A percentile compares a stretch with the other conserved stretches of the same genome.
Conservation (phyloP, 2,888 invertebrate genomes). For the Apodemia zela region DNA sequence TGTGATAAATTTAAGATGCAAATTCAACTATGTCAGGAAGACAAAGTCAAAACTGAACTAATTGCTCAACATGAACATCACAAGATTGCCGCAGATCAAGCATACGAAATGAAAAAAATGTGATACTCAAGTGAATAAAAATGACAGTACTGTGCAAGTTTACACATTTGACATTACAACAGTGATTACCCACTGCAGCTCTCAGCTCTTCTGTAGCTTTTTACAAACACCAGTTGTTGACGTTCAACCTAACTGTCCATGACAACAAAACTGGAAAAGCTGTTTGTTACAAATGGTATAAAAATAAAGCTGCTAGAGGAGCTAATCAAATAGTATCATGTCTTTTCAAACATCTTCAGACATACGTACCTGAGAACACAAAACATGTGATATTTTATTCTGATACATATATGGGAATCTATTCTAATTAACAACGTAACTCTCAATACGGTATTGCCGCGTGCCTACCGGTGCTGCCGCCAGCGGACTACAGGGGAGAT, state of each 20-base stretch:
- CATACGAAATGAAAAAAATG: conserved; percentile 7
- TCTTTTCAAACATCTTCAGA: background rate
- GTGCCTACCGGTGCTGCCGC: no score
- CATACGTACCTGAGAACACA: conserved; percentile 11
- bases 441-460: no score
- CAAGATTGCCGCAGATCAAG: background rate
- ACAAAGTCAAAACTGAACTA: background rate
- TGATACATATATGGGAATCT: background rate
- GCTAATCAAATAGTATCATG: conserved; percentile 17
- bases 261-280: conserved; percentile 10
- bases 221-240: conserved; percentile 10
- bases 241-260: conserved; percentile 11
- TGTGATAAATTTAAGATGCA: conserved; percentile 11
- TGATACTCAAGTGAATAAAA: conserved; percentile 1
- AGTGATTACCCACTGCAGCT: conserved; percentile 3
- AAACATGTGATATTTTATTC: background rate
- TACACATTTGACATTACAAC: conserved; percentile 13
- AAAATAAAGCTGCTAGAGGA: background rate
- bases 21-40: background rate
- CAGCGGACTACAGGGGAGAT: no score
- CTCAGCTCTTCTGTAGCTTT: conserved; percentile 7
- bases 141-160: background rate
- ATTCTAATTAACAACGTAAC: no score
- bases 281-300: background rate
- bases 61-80: conserved; percentile 1